A percentile compares a stretch with the other conserved stretches of the same genome.
Conservation (phyloP, 1,140 invertebrate genomes). For the Tetramorium parvispinum region DNA sequence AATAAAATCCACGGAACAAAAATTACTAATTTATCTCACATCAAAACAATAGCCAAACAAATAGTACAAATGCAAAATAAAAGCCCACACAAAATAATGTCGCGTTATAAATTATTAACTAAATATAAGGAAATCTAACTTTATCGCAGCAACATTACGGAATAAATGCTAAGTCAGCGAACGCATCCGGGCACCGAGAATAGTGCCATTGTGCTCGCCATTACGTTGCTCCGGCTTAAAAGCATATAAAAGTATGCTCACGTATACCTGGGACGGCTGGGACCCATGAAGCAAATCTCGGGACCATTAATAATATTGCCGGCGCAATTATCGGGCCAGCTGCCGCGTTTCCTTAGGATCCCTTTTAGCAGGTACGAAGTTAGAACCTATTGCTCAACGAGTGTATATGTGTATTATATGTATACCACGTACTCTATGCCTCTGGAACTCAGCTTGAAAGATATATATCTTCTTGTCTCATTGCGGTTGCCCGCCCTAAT, state of each 20-base stretch:
- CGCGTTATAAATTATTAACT: constrained; percentile 1
- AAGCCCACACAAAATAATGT: not conserved
- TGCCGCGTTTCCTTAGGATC: constrained; percentile 64
- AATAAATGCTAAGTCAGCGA: constrained; percentile 43
- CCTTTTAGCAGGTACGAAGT: constrained; percentile 55
- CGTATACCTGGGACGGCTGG: constrained; percentile 66
- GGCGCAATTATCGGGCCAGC: constrained; percentile 80
- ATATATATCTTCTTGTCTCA: constrained; percentile 64
- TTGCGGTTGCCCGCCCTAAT: constrained; percentile 56
- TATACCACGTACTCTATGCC: constrained; percentile 33
- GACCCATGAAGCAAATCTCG: constrained; percentile 66
- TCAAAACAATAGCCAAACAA: not conserved
- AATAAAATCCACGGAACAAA: not conserved
- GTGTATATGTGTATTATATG: constrained; percentile 1
- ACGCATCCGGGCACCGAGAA: constrained; percentile 42
- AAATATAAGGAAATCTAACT: not conserved
- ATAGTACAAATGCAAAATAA: not conserved
- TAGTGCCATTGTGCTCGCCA: constrained; percentile 61
- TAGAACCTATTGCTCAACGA: constrained; percentile 17
- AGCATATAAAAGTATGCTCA: constrained; percentile 35
- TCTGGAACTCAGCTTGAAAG: constrained; percentile 21
- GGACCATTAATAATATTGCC: constrained; percentile 78
- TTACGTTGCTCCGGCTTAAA: constrained; percentile 44
- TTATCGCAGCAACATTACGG: not conserved
- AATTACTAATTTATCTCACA: not conserved